Conservation (phyloP, 2,113 vertebrate genomes). For the Halichoeres trimaculatus region DNA sequence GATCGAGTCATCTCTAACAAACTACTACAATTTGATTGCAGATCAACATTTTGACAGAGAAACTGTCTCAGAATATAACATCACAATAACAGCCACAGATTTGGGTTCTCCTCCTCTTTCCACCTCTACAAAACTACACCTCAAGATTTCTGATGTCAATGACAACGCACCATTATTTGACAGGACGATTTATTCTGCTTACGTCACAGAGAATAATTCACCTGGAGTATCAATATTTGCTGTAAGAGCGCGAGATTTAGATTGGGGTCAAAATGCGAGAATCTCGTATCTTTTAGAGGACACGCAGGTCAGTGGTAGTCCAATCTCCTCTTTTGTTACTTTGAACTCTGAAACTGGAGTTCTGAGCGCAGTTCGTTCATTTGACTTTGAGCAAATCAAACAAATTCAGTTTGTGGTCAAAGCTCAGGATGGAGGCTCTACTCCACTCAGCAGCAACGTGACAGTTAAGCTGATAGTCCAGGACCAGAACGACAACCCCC, state of each 20-base stretch:
- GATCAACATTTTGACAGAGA: slow-evolving; percentile 61
- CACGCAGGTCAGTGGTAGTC: slow-evolving; percentile 26
- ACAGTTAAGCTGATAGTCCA: slow-evolving; percentile 56
- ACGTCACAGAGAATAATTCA: slow-evolving; percentile 47
- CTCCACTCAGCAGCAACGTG: slow-evolving; percentile 55
- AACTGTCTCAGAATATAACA: slow-evolving; percentile 34
- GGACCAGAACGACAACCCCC: slow-evolving; percentile 28
- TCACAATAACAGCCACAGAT: slow-evolving; percentile 50
- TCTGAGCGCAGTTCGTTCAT: slow-evolving; percentile 31
- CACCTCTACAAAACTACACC: background rate
- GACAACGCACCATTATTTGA: slow-evolving; percentile 53
- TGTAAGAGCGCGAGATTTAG: slow-evolving; percentile 39
- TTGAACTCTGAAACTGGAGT: slow-evolving; percentile 61
- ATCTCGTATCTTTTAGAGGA: slow-evolving; percentile 67
- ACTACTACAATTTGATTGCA: slow-evolving; percentile 67
- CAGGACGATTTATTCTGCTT: background rate
- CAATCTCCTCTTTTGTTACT: slow-evolving; percentile 50
- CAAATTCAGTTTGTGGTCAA: slow-evolving; percentile 42
- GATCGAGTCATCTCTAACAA: slow-evolving; percentile 54
- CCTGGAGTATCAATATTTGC: slow-evolving; percentile 28
- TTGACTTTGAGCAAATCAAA: slow-evolving; percentile 70
- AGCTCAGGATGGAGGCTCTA: slow-evolving; percentile 65
- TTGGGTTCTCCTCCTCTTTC: slow-evolving; percentile 31
- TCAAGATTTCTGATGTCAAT: slow-evolving; percentile 58
- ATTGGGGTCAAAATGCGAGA: slow-evolving; percentile 53